These are phyloP conservation scores for Tyria jacobaeae DNA, from an alignment of 2,888 invertebrate species.

Conservation along the genomic window DNA sequence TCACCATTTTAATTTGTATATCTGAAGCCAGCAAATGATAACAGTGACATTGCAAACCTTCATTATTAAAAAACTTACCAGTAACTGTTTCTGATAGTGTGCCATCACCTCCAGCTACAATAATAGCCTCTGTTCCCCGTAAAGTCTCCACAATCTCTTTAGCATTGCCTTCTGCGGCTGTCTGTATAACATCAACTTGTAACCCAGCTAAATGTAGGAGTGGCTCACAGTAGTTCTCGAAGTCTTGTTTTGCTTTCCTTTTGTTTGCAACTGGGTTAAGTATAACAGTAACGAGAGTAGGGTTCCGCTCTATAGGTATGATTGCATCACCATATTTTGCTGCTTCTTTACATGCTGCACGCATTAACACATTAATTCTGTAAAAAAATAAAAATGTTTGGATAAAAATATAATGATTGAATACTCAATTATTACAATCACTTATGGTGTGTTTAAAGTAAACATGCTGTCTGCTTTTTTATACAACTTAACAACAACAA, in stretches of 20 bases:
- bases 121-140: slow-evolving; percentile 92
- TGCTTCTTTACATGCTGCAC: slow-evolving; percentile 92
- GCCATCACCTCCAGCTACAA: slow-evolving; percentile 98
- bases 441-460: too few relatives aligned
- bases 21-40: too few relatives aligned
- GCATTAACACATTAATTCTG: slow-evolving; percentile 93
- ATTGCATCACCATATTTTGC: slow-evolving; percentile 89
- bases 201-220: slow-evolving; percentile 96
- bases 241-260: slow-evolving; percentile 89
- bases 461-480: too few relatives aligned
- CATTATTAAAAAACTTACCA: slow-evolving; percentile 59
- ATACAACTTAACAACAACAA: too few relatives aligned
- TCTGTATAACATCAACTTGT: slow-evolving; percentile 88
- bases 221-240: slow-evolving; percentile 97
- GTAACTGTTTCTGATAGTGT: slow-evolving; percentile 96
- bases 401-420: not conserved
- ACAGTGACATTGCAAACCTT: too few relatives aligned
- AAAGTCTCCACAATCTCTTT: slow-evolving; percentile 92
- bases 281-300: slow-evolving; percentile 93
- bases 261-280: slow-evolving; percentile 96
- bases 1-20: too few relatives aligned
- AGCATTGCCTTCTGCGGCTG: slow-evolving; percentile 96
- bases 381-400: not conserved
- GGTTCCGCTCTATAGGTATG: slow-evolving; percentile 86
- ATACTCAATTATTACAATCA: too few relatives aligned